Evolutionary conservation across 2,888 invertebrate genomes (phyloP), one percentile per base, ranked within the genome.

Genomic region (Meiosimyza platycephala): DNA sequence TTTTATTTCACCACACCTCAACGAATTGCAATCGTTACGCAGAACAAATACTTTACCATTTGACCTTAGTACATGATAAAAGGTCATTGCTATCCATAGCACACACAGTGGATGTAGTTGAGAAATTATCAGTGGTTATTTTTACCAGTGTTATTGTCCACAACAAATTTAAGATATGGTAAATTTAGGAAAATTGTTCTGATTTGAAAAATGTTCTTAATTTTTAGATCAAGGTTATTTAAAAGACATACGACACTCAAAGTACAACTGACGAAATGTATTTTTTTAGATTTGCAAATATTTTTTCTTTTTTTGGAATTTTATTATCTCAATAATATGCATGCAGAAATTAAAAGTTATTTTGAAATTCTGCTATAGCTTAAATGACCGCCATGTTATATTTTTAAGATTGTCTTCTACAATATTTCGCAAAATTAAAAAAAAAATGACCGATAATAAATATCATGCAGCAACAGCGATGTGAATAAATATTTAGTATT

Each of bases 221-320:
- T 50, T 59, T 68, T 33, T 57, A 57, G 69, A 3, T 47, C 77
- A 83, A 83, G 82, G 82, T 83, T 80, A 77, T 77, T 80, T 83
- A 76, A 76, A 82, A 82, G 82, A 80, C 84, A 80, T 62, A 16
- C 28, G 18, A 40, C 6, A 40, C 40, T 7, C 33, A 66, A 52
- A 69, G 48, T 47, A 12, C 54, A 18, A 9, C 33, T 51, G 0
- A 22, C 22, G 57, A 28, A 22, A 22, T 57, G 5, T 28, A 71
- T 6, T 28, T 64, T 52, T 28, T 48, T 71, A 50, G 22, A 4
- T 28, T 77, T 77, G 50, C 83, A 90, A 92, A 85, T 81, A 40
- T 40, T 9, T 40, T 40, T 40, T 40, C 5, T 40, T 54, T 54
- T 54, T 18, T 15, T 57, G 12, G 57, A 57, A 57, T 22, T 57